Conservation (phyloP, 2,797 vertebrate species). For the Hoplostethus atlanticus region DNA sequence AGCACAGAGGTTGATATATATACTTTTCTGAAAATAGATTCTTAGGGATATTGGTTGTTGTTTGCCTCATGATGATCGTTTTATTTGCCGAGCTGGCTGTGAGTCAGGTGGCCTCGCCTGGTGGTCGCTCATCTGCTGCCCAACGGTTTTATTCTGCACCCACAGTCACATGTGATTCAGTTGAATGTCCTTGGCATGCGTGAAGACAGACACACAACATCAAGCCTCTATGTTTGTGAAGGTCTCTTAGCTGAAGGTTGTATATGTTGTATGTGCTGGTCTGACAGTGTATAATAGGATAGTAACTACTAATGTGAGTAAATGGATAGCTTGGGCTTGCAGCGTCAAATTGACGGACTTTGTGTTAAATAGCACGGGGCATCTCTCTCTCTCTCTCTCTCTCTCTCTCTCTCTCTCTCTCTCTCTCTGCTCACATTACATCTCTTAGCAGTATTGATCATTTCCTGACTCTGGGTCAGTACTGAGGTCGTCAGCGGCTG, state of each 20-base stretch:
- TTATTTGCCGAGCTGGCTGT: too few relatives aligned
- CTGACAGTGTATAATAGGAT: too few relatives aligned
- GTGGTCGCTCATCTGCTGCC: too few relatives aligned
- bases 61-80: too few relatives aligned
- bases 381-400: slow-evolving; percentile 1
- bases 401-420: slow-evolving; percentile 11
- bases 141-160: slow-evolving; percentile 46
- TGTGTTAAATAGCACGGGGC: too few relatives aligned
- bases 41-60: too few relatives aligned
- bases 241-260: too few relatives aligned
- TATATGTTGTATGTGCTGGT: neutral
- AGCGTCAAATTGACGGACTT: neutral
- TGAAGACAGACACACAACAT: slow-evolving; percentile 13
- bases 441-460: slow-evolving; percentile 79
- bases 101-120: too few relatives aligned
- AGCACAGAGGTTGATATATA: too few relatives aligned
- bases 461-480: slow-evolving; percentile 79
- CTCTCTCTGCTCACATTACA: slow-evolving; percentile 62
- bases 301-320: too few relatives aligned
- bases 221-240: slow-evolving; percentile 44
- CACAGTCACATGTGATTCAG: slow-evolving; percentile 55
- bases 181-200: slow-evolving; percentile 54
- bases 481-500: slow-evolving; percentile 70
- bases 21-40: too few relatives aligned
- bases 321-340: neutral